These are phyloP conservation scores for Mustela nigripes DNA, from an alignment of 2,113 vertebrate species.

Conservation along the genomic window DNA sequence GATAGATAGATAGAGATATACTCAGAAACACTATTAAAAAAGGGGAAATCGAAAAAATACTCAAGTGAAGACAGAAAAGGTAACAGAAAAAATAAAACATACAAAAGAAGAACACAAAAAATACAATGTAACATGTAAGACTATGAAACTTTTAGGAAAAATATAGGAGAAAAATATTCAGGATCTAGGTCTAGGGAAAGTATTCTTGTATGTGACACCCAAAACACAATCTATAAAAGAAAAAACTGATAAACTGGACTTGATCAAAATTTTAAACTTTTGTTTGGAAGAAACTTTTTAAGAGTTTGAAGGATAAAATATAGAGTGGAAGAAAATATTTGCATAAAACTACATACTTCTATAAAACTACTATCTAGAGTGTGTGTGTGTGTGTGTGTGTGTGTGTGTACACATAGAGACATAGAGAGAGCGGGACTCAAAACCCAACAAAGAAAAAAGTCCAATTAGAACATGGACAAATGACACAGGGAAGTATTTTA, in stretches of 20 bases:
- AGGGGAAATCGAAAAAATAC: not conserved
- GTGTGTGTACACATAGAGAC: not conserved
- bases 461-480: not conserved
- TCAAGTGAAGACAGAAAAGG: not conserved
- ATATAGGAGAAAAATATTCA: not conserved
- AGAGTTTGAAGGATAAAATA: not conserved
- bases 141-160: not conserved
- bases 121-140: not conserved
- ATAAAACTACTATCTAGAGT: not conserved
- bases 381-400: no score
- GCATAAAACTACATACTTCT: not conserved
- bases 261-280: constrained; percentile 23
- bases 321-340: not conserved
- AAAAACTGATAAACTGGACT: not conserved
- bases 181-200: not conserved
- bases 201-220: not conserved
- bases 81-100: not conserved
- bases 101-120: not conserved
- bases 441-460: not conserved
- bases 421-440: not conserved
- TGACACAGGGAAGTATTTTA: not conserved
- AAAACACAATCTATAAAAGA: not conserved
- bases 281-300: not conserved
- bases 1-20: not conserved
- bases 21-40: not conserved